These are phyloP conservation scores for Notolabrus celidotus DNA, from an alignment of 2,797 vertebrate genomes.

Conservation along the genomic window DNA sequence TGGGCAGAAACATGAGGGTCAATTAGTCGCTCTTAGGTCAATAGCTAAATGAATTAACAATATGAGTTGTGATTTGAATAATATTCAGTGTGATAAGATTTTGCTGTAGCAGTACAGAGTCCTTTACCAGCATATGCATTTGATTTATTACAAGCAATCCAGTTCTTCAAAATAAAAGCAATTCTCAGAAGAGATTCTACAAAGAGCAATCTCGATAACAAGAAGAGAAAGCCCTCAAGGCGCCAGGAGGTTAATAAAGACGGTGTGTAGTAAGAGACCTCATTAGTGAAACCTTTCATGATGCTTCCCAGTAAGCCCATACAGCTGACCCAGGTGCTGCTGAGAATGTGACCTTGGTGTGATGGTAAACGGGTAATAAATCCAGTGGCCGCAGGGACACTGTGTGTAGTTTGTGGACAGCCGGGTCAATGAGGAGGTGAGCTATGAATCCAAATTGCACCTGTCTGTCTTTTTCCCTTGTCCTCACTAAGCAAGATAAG, in stretches of 20 bases:
- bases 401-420: constrained; percentile 58
- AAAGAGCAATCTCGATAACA: constrained; percentile 49
- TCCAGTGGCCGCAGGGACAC: constrained; percentile 61
- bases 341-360: constrained; percentile 76
- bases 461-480: constrained; percentile 45
- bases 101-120: not conserved
- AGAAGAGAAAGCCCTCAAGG: constrained; percentile 43
- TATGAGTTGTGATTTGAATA: not conserved
- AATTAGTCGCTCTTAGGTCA: constrained; percentile 32
- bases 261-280: constrained; percentile 60
- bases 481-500: constrained; percentile 29
- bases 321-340: constrained; percentile 59
- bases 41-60: constrained; percentile 29
- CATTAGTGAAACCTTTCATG: constrained; percentile 72
- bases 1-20: constrained; percentile 26
- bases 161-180: constrained; percentile 7
- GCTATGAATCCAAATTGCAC: constrained; percentile 72
- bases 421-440: constrained; percentile 67
- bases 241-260: constrained; percentile 63
- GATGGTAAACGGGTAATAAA: constrained; percentile 77
- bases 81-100: not conserved
- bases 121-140: not conserved
- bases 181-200: constrained; percentile 16
- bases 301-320: constrained; percentile 68
- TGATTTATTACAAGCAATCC: constrained; percentile 18